Evolutionary conservation across 1,140 invertebrate genomes (phyloP).

Genomic region (Heliconius hermathena): DNA sequence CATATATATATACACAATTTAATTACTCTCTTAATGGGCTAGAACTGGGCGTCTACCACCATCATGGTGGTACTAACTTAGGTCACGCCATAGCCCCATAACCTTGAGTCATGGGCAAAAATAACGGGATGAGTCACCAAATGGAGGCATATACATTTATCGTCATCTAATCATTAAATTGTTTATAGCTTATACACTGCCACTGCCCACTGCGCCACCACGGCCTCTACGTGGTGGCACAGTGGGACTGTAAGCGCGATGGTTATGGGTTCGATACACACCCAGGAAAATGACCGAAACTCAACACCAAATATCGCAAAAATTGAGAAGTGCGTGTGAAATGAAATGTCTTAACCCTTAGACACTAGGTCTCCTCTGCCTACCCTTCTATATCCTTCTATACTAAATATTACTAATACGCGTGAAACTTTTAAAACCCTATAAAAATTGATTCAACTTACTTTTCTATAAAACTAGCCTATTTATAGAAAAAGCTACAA

Average conservation of each 20-base stretch:
- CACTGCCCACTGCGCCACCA: no score
- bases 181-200: not conserved
- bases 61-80: not conserved
- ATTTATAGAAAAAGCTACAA: not conserved
- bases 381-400: not conserved
- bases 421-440: no score
- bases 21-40: not conserved
- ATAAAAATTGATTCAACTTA: no score
- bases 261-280: not conserved
- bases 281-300: not conserved
- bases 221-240: not conserved
- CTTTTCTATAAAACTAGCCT: no score
- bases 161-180: not conserved
- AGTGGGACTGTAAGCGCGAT: not conserved
- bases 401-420: no score
- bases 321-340: no score
- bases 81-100: conserved; percentile 16
- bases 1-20: not conserved
- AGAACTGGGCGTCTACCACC: not conserved
- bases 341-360: no score
- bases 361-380: no score
- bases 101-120: conserved; percentile 11
- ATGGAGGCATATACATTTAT: not conserved
- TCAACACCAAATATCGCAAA: no score
- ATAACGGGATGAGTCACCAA: conserved; percentile 20